phyloP scores from a whole-genome alignment of 2,113 vertebrate species.

The Talpa occidentalis region DNA sequence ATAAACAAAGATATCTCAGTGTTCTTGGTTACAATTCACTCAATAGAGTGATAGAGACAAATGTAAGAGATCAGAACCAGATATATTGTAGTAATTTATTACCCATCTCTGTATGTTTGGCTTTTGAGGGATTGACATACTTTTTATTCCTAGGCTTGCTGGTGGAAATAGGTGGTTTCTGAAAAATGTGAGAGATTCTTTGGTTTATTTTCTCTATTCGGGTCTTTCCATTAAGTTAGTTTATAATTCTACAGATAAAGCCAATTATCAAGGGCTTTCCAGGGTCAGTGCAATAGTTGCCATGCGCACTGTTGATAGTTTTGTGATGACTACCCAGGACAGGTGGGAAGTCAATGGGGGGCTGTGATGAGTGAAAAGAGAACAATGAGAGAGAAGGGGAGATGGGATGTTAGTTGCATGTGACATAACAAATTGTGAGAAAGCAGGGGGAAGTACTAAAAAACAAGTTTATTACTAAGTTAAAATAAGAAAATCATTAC shows the following conservation, averaged over 20 bases:
- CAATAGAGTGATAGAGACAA: background rate
- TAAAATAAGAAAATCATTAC: background rate
- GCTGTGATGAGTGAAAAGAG: background rate
- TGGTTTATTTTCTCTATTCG: background rate
- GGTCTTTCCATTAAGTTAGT: background rate
- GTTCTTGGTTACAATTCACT: background rate
- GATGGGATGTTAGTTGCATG: background rate
- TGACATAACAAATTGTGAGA: background rate
- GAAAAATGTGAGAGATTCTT: background rate
- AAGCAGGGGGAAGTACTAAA: background rate
- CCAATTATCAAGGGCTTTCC: background rate
- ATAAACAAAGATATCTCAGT: background rate
- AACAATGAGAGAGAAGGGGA: background rate
- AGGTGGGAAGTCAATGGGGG: background rate
- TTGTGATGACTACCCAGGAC: background rate
- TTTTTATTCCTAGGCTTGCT: background rate
- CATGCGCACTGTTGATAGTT: background rate
- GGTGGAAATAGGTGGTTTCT: background rate
- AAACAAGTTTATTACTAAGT: background rate
- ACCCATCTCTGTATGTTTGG: background rate
- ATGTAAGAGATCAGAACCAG: background rate
- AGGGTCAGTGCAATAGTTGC: background rate
- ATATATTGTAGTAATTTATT: background rate
- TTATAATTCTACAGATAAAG: background rate
- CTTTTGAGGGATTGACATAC: background rate